Evolutionary conservation across 2,113 vertebrate species (phyloP), one percentile per base, ranked within the genome.

Genomic region (Chloropsis cyanopogon): DNA sequence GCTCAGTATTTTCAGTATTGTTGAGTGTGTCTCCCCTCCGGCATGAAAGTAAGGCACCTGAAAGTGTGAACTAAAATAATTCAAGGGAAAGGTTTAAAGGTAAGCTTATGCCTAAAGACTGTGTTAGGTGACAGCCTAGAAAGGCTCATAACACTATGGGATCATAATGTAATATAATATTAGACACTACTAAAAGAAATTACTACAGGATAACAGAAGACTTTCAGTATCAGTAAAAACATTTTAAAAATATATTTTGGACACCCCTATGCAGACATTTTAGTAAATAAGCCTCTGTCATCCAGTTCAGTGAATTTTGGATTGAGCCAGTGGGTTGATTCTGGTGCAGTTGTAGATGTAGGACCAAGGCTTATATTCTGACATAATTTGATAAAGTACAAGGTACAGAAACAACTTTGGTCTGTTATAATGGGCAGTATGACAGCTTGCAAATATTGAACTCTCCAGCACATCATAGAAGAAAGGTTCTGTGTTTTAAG

Each of bases 401-500:
- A 77, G 66, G 14, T 37, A 29, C 39, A 78, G 73, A 66, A 94
- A 57, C 37, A 77, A n/a, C 76, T 73, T 90, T n/a, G 20, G 39
- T 71, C 64, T 46, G 20, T 77, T 78, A 8, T 14, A 86, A 66
- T 49, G 91, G 68, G 63, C 78, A 68, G 39, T 16, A 28, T 86
- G 64, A 76, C 94, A 91, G 90, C 72, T 82, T 94, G 90, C 60
- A 90, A 88, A 65, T 78, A 71, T 72, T 8, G 35, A 77, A 39
- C 61, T 88, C 82, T 86, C 65, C 65, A 75, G 76, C 61, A 84
- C 65, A 61, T 83, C 60, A 6, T 73, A 86, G 88, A 90, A 94
- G 37, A 80, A 94, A 50, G n/a, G 60, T 56, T 94, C 41, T 91
- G 44, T 4, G 11, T 93, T 95, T 95, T 77, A 90, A 64, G 64